Evolutionary conservation across 2,797 vertebrate genomes (phyloP).

Genomic region (Orestias chungarensis): DNA sequence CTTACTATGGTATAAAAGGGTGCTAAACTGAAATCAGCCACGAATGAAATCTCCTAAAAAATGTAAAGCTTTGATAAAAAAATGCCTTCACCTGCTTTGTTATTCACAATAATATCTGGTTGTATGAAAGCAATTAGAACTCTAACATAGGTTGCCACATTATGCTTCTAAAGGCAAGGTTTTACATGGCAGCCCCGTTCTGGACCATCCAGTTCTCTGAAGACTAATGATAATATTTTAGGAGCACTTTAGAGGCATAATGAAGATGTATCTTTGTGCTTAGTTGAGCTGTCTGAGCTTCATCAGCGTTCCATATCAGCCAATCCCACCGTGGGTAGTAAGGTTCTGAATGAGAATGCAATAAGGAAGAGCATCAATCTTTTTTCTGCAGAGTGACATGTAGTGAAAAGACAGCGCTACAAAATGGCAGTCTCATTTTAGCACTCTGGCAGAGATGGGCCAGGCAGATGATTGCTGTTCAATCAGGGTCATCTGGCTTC

Average conservation of each 20-base stretch:
- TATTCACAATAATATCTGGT: constrained; percentile 31
- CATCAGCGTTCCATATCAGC: constrained; percentile 65
- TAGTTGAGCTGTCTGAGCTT: constrained; percentile 65
- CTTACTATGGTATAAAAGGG: neutral
- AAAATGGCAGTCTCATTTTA: constrained; percentile 72
- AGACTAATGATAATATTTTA: constrained; percentile 70
- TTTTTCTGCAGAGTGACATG: constrained; percentile 30
- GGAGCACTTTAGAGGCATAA: constrained; percentile 59
- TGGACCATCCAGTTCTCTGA: constrained; percentile 43
- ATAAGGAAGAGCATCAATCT: constrained; percentile 61
- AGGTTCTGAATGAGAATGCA: constrained; percentile 29
- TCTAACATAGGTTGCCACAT: constrained; percentile 19
- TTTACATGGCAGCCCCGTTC: constrained; percentile 20
- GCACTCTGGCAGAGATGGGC: constrained; percentile 36
- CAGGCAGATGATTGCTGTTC: constrained; percentile 65
- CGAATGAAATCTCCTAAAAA: constrained; percentile 16
- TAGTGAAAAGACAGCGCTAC: constrained; percentile 48
- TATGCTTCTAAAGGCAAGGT: constrained; percentile 44
- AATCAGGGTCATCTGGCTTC: constrained; percentile 54
- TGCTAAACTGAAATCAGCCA: neutral
- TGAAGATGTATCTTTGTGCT: constrained; percentile 67
- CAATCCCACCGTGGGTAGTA: constrained; percentile 47
- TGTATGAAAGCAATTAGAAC: constrained; percentile 28
- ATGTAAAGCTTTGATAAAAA: constrained; percentile 22
- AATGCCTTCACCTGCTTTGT: constrained; percentile 6